Conservation (phyloP, 1,140 invertebrate genomes). For the Trypoxylus dichotomus region DNA sequence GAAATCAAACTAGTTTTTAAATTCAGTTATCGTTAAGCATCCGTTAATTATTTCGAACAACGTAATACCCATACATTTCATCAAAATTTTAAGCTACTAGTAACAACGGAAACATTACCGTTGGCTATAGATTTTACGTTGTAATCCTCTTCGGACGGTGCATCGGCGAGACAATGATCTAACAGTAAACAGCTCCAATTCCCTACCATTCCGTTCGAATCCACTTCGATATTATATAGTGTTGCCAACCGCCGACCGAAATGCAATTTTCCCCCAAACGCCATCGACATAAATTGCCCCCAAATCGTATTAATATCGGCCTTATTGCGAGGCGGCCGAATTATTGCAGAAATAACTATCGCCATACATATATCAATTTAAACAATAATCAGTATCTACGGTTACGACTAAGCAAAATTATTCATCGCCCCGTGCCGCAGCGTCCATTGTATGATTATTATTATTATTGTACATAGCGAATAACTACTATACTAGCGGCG, state of each 20-base stretch:
- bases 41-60: no score
- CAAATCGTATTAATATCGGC: conserved; percentile 25
- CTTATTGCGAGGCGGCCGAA: neutral
- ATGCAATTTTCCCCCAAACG: conserved; percentile 4
- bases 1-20: no score
- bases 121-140: no score
- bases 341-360: conserved; percentile 29
- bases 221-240: neutral
- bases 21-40: no score
- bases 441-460: conserved; percentile 18
- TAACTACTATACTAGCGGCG: neutral
- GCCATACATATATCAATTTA: conserved; percentile 27
- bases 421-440: conserved; percentile 24
- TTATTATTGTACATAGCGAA: conserved; percentile 6
- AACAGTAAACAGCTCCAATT: no score
- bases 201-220: no score
- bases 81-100: no score
- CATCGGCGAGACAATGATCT: no score
- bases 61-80: no score
- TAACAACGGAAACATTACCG: no score
- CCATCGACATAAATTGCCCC: conserved; percentile 19
- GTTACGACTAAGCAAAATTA: conserved; percentile 29
- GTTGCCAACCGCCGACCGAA: neutral
- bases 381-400: conserved; percentile 32
- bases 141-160: no score